Conservation (phyloP, 2,888 invertebrate species). For the Anagyrus pseudococci region DNA sequence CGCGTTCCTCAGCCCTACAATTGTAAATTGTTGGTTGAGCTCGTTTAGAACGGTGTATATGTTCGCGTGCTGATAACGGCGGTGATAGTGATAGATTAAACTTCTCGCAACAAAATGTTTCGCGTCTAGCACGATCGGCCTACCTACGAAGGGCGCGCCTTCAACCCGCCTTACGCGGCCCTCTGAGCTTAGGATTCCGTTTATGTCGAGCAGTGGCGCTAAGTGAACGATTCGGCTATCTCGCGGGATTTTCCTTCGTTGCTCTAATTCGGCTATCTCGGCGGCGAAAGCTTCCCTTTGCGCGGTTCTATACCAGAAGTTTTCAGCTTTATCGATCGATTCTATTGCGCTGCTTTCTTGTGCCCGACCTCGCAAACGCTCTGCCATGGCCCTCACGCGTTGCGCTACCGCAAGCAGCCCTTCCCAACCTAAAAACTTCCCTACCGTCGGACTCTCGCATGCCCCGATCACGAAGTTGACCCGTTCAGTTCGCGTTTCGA, state of each 20-base stretch:
- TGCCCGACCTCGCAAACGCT: background rate
- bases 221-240: constrained; percentile 1
- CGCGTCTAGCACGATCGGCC: constrained; percentile 29
- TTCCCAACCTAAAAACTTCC: background rate
- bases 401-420: background rate
- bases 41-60: constrained; percentile 33
- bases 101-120: constrained; percentile 7
- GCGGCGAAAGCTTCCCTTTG: constrained; percentile 18
- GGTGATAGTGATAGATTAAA: constrained; percentile 23
- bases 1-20: constrained; percentile 9
- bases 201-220: constrained; percentile 15
- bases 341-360: background rate
- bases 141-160: background rate
- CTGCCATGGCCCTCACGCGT: background rate
- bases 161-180: constrained; percentile 4
- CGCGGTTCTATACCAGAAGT: background rate
- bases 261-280: constrained; percentile 4
- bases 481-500: background rate
- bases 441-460: background rate
- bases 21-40: constrained; percentile 24
- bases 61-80: constrained; percentile 14
- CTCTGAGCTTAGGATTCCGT: constrained; percentile 16
- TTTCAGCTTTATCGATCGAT: background rate
- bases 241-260: background rate
- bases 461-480: background rate